Base-by-base conservation (phyloP, 2,888 invertebrate genomes). In the Agrilus mali region DNA sequence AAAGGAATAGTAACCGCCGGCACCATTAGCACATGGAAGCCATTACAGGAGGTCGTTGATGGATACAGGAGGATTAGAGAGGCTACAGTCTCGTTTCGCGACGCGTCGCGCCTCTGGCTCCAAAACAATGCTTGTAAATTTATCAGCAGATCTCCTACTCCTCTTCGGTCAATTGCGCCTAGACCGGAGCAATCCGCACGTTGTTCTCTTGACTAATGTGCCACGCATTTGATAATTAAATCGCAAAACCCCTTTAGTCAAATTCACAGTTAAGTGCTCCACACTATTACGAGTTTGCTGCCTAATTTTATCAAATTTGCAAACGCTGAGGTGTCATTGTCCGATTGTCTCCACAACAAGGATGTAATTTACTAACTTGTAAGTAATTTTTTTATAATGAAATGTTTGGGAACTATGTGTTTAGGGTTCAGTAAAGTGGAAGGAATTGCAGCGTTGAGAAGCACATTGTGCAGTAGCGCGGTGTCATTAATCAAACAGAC, bases 171-270 rank as follows among this genome's bases (percentile, higher is more conserved):
- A 62, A 62, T 62, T 59, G 55, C 60, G 55, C 53, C 59, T 60
- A 27, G 27, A 27, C 60, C 58, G 48, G 50, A 58, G 58, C 60
- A 60, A 60, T 60, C 57, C 61, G 51, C 52, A 58, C 56, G 52
- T 58, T 53, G 54, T 53, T 49, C 51, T 27, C 4, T 27, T 57
- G 55, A 61, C 57, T 60, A 63, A 62, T 61, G 60, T 48, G 59
- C 57, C 54, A 56, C 58, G 56, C 61, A 58, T 63, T 61, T 60
- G 58, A 63, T 63, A 64, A 63, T 64, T 61, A 61, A 63, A 62
- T 61, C 61, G 59, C 58, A 27, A 27, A 27, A 27, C 43, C 46
- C 42, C 37, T 38, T 33, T 48, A 35, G 40, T 56, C 52, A 41
- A 46, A 45, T 40, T 47, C 49, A 49, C 48, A 49, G 50, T 48